A percentile compares a stretch with the other conserved stretches of the same genome.
Conservation (phyloP, 2,797 vertebrate species). For the Sternarchorhynchus goeldii region DNA sequence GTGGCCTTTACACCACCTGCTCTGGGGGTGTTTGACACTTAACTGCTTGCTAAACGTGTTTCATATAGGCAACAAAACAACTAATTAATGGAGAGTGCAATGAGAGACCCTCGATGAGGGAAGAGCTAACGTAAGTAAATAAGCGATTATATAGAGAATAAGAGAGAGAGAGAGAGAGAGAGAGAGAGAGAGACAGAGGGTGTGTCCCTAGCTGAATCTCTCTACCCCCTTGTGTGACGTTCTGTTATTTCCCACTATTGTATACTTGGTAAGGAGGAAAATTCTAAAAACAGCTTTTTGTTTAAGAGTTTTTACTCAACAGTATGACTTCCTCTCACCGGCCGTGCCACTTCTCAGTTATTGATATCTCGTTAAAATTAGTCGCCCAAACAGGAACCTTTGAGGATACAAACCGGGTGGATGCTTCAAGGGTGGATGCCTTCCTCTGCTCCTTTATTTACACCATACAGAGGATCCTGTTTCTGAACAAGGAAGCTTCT, state of each 20-base stretch:
- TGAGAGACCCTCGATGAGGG: slow-evolving; percentile 25
- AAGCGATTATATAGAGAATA: slow-evolving; percentile 37
- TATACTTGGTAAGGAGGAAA: slow-evolving; percentile 75
- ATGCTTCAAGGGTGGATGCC: slow-evolving; percentile 70
- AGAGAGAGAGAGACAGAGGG: not conserved
- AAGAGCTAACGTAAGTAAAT: not conserved
- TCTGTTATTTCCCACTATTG: slow-evolving; percentile 89
- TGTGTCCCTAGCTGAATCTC: slow-evolving; percentile 71
- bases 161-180: not conserved
- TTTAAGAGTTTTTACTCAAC: slow-evolving; percentile 82
- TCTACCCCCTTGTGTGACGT: slow-evolving; percentile 73
- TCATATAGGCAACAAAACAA: not conserved
- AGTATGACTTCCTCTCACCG: slow-evolving; percentile 77
- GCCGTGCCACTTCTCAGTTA: slow-evolving; percentile 66
- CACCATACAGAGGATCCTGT: slow-evolving; percentile 63
- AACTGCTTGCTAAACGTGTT: not conserved
- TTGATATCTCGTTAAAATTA: slow-evolving; percentile 67
- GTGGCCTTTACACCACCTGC: not conserved
- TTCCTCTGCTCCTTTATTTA: slow-evolving; percentile 65
- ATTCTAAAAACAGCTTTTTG: slow-evolving; percentile 90
- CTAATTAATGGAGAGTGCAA: slow-evolving; percentile 3
- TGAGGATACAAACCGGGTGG: slow-evolving; percentile 71
- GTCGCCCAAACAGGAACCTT: slow-evolving; percentile 74
- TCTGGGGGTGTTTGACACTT: not conserved
- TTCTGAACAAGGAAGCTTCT: slow-evolving; percentile 63